phyloP scores from a whole-genome alignment of 1,140 invertebrate species.

The Lamellibrachia luymesi region DNA sequence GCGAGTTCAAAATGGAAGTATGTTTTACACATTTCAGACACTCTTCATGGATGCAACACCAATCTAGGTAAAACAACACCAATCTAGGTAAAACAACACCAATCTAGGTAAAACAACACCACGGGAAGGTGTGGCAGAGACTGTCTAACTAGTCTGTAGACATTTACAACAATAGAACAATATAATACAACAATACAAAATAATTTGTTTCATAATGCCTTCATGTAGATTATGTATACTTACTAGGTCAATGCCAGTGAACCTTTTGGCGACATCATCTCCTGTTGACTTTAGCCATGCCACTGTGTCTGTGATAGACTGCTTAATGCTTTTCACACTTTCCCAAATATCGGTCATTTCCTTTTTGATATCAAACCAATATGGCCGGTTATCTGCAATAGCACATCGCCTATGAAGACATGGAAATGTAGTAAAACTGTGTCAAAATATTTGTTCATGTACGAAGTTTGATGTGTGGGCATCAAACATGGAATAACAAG shows the following conservation, averaged over 20 bases:
- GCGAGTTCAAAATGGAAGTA: too few relatives aligned
- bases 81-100: too few relatives aligned
- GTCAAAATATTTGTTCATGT: too few relatives aligned
- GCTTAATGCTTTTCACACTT: slow-evolving; percentile 2
- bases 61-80: too few relatives aligned
- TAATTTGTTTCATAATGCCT: not conserved
- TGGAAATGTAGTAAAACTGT: not conserved
- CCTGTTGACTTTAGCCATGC: not conserved
- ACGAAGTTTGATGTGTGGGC: too few relatives aligned
- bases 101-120: too few relatives aligned
- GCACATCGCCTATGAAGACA: not conserved
- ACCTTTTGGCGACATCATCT: not conserved
- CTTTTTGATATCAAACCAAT: slow-evolving; percentile 2
- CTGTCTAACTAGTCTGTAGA: too few relatives aligned
- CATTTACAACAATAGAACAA: too few relatives aligned
- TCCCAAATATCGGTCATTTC: not conserved
- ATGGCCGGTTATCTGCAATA: slow-evolving; percentile 15
- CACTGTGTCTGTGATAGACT: not conserved
- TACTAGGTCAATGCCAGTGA: not conserved
- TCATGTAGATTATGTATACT: not conserved
- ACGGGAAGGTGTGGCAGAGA: too few relatives aligned
- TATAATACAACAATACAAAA: not conserved
- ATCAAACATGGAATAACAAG: too few relatives aligned
- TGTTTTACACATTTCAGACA: too few relatives aligned
- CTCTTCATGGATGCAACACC: too few relatives aligned